Evolutionary conservation across 2,888 invertebrate genomes (phyloP).

Genomic region (Lathronympha strigana): DNA sequence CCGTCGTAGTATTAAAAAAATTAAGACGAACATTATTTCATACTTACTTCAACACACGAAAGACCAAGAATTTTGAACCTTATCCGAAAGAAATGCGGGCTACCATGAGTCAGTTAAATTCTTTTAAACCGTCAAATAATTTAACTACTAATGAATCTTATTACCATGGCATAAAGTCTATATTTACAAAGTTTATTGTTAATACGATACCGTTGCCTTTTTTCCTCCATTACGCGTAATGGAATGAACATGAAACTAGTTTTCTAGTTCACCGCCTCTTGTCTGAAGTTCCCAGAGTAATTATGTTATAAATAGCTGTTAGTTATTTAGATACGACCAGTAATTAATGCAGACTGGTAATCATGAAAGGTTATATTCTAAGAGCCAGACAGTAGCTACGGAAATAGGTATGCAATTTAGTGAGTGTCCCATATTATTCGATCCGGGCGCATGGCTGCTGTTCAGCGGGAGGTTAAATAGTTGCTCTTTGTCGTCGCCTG

Average conservation of each 20-base stretch:
- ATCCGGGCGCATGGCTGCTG: no score
- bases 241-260: slow-evolving; percentile 17
- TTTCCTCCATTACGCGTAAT: slow-evolving; percentile 22
- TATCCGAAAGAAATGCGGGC: no score
- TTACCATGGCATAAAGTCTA: neutral
- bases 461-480: no score
- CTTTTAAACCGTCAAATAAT: neutral
- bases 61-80: no score
- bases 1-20: no score
- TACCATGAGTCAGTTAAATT: no score
- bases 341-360: neutral
- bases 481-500: no score
- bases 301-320: slow-evolving; percentile 22
- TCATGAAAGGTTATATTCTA: neutral
- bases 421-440: no score
- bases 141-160: neutral
- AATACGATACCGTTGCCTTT: neutral
- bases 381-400: no score
- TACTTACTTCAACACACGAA: no score
- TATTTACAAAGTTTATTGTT: neutral
- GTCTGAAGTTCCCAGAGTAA: slow-evolving; percentile 16
- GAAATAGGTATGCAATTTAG: no score
- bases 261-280: slow-evolving; percentile 31
- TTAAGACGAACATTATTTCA: no score
- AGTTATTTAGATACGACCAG: slow-evolving; percentile 1